Evolutionary conservation across 2,888 invertebrate species (phyloP).

Genomic region (Phania funesta): DNA sequence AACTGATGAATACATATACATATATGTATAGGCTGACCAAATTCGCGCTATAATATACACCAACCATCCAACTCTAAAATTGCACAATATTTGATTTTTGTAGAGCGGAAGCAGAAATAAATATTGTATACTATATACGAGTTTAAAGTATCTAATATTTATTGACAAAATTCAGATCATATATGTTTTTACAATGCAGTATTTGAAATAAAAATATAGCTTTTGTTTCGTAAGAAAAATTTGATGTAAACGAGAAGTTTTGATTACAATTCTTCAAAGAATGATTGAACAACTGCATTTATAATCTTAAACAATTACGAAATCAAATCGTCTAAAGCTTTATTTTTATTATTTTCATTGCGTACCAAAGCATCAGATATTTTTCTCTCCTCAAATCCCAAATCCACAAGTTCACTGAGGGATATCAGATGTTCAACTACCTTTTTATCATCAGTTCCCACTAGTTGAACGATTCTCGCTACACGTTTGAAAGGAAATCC

Average conservation of each 20-base stretch:
- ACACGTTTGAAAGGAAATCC: slow-evolving; percentile 92
- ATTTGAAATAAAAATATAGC: no score
- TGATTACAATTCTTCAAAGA: neutral
- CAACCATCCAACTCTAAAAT: no score
- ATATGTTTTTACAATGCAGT: no score
- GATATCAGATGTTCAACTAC: slow-evolving; percentile 91
- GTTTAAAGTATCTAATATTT: no score
- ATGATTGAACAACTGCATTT: slow-evolving; percentile 27
- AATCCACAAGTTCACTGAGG: slow-evolving; percentile 88
- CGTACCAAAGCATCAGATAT: slow-evolving; percentile 88
- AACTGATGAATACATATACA: no score
- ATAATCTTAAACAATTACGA: slow-evolving; percentile 81
- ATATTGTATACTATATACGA: no score
- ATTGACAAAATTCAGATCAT: no score
- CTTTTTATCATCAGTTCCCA: slow-evolving; percentile 92
- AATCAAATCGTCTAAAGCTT: slow-evolving; percentile 91
- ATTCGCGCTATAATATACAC: no score
- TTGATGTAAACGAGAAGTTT: slow-evolving; percentile 16
- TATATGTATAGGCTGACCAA: no score
- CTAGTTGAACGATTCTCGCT: slow-evolving; percentile 87
- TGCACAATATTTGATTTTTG: no score
- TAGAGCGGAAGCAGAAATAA: no score
- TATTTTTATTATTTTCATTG: slow-evolving; percentile 91
- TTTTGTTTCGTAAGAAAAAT: slow-evolving; percentile 1
- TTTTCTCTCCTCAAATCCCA: slow-evolving; percentile 90